phyloP scores from a whole-genome alignment of 2,888 invertebrate species.

The Aspidapion aeneum region DNA sequence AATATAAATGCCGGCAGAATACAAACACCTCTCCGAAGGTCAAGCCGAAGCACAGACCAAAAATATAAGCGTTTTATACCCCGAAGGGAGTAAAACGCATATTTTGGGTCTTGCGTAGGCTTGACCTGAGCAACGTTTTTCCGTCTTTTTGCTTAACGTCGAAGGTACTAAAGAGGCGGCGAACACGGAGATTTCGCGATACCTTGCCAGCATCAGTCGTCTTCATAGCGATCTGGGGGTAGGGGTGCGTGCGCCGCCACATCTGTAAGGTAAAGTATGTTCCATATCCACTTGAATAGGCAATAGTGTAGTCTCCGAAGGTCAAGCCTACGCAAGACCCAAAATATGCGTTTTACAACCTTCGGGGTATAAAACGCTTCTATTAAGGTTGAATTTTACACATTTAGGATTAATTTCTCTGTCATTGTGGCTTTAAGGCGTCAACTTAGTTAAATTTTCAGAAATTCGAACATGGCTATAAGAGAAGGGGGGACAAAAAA shows the following conservation, averaged over 20 bases:
- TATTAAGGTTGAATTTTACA: no score
- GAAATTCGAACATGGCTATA: no score
- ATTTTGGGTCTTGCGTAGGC: background rate
- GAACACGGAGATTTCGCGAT: no score
- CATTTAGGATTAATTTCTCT: no score
- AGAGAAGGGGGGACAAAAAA: no score
- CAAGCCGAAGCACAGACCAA: background rate
- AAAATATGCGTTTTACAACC: background rate
- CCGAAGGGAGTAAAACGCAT: background rate
- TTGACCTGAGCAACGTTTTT: background rate
- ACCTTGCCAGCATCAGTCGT: no score
- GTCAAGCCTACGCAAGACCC: background rate
- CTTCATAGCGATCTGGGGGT: no score
- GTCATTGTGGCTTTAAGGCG: no score
- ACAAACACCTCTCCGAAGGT: background rate
- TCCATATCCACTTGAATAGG: background rate
- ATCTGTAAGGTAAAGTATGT: background rate
- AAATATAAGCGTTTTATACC: background rate
- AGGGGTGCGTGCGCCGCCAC: background rate
- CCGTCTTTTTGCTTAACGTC: background rate
- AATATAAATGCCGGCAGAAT: background rate
- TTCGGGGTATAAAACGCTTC: no score
- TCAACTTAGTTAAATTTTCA: no score
- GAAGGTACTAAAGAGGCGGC: background rate
- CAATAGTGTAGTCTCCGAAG: background rate